Evolutionary conservation across 1,140 invertebrate genomes (phyloP), one percentile per base, ranked within the genome.

Genomic region (Rhynchophorus ferrugineus): DNA sequence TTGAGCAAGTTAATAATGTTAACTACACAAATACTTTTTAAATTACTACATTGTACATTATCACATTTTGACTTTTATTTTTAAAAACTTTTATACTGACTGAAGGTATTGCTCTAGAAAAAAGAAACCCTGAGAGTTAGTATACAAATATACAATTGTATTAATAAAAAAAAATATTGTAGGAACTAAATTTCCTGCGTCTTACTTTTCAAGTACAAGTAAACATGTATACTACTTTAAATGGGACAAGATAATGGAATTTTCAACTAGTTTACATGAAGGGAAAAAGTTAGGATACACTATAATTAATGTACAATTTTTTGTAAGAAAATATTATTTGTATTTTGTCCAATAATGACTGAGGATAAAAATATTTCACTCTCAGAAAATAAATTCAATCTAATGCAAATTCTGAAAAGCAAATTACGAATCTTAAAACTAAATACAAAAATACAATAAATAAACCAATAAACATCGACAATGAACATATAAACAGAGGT

Each of bases 121-220:
- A 39, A 57, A 56, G 48, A 62, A 61, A 64, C 62, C 62, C 58
- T 64, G 62, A 64, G 62, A 64, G 62, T 64, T 61, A 64, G 62
- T 62, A 62, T 57, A 62, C 62, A 64, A 60, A 60, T 60, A 62
- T 62, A 60, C 59, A 61, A 20, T 17, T 21, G 7, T 24, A 29
- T 9, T 44, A 13, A 20, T 1, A 13, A 14, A n/a, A 2, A 44
- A 29, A 16, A 44, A 13, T 24, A 44, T 14, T 29, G 29, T 22
- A 9, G 1, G 18, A 19, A 29, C 11, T 29, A 29, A 11, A 29
- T 29, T 6, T 29, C 24, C 24, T 29, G 24, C 5, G 24, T 29
- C 24, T 29, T 29, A 29, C 24, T 6, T 29, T 29, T 5, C 24
- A 29, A 29, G 5, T 29, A 11, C 24, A 29, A n/a, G 24, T 29